Evolutionary conservation across 2,888 invertebrate species (phyloP), one percentile per base, ranked within the genome.

Genomic region (Hoplodrina blanda): DNA sequence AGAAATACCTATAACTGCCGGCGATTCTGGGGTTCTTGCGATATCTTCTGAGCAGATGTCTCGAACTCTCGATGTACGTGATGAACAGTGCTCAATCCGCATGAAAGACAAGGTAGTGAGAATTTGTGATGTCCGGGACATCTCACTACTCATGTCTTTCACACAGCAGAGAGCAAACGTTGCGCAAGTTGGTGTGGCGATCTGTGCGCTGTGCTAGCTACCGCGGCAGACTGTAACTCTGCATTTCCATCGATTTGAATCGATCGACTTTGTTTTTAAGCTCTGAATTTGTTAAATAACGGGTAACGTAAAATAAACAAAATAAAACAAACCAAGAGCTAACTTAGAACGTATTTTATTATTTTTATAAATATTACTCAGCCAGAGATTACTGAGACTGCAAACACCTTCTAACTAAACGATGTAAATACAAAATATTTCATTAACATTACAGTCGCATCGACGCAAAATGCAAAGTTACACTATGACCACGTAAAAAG

Each of bases 81-180:
- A 57, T 87, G 91, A 86, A 82, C 73, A 76, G 75, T 91, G 95
- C 96, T 94, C 94, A 91, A 96, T 96, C 97, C 96, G 90, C 98
- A 98, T 98, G 99, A 99, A 99, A 99, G 99, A 99, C 99, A 99
- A 98, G 98, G 98, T 98, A 99, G 99, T 98, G 98, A 99, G 99
- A 96, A 95, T 92, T 93, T 91, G 89, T 92, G 93, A 92, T 93
- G 96, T 94, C 94, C 96, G 96, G 88, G 93, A 96, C 99, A 99
- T 99, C 99, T 99, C 99, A 98, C 98, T 98, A 99, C 99, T 98
- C 98, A 98, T 98, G 99, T 99, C 99, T 99, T 99, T 99, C 99
- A 98, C 94, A 96, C 92, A 96, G 97, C 94, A 96, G 95, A 94
- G 94, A 93, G 95, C 95, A 88, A 85, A 69, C 60, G 67, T 63